Evolutionary conservation across 2,888 invertebrate species (phyloP).

Genomic region (Epinotia ramella): DNA sequence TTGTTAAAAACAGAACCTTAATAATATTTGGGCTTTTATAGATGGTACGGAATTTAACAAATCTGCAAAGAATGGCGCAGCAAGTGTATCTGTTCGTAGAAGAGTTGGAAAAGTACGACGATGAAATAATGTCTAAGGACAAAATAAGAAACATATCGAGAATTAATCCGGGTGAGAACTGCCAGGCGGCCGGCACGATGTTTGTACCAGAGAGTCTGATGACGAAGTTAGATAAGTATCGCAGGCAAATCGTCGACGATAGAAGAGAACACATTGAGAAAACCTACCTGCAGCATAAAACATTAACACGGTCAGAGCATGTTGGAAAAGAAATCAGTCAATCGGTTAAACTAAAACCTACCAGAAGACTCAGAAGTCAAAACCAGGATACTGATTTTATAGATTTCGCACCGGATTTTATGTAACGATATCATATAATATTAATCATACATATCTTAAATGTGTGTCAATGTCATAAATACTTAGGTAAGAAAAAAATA

Average conservation of each 20-base stretch:
- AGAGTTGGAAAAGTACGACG: background rate
- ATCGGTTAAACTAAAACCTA: background rate
- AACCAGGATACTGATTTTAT: background rate
- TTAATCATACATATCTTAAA: background rate
- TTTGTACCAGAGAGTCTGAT: background rate
- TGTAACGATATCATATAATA: background rate
- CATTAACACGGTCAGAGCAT: background rate
- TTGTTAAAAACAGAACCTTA: background rate
- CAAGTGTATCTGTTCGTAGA: conserved; percentile 9
- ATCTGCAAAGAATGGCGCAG: conserved; percentile 11
- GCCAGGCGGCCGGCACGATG: conserved; percentile 18
- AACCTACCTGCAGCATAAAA: background rate
- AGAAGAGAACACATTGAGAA: conserved; percentile 10
- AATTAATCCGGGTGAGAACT: background rate
- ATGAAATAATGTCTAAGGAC: background rate
- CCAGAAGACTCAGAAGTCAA: background rate
- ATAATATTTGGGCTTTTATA: background rate
- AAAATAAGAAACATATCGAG: background rate
- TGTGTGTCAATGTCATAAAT: too few relatives aligned
- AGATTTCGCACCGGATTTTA: conserved; percentile 16
- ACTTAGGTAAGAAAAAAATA: too few relatives aligned
- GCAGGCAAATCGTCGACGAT: background rate
- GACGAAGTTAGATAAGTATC: background rate
- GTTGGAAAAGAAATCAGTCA: background rate
- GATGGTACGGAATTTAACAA: conserved; percentile 16